Evolutionary conservation across 2,888 invertebrate species (phyloP), one percentile per base, ranked within the genome.

Genomic region (Abrostola tripartita): DNA sequence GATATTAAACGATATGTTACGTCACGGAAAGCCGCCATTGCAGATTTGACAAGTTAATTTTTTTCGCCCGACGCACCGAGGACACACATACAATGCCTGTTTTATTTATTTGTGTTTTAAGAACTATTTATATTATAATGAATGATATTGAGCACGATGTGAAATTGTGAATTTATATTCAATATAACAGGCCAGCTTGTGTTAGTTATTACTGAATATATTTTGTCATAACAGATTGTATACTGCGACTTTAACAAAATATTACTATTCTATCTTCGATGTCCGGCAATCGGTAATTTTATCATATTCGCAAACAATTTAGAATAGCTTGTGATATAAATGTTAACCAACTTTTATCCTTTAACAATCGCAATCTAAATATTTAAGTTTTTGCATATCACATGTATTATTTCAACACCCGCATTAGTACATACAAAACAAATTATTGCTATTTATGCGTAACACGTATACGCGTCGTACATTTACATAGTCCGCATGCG

Each of bases 11-110:
- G 55, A 52, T 35, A 57, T 60, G 56, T 68, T 37, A 50, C 56
- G 75, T 58, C 68, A 59, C 57, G 37, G 76, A 78, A 80, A 78
- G 78, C 78, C 81, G 76, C 81, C 69, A 67, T 78, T 78, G 81
- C 37, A 53, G 35, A 55, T 36, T 63, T 69, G 65, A 77, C 74
- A 77, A 80, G 58, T 66, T 55, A 47, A 52, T 62, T 50, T 57
- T 61, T 11, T 52, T 57, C 74, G 71, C 76, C 61, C 53, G 52
- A 69, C 74, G 69, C 78, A 71, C 68, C 81, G 64, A 68, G 62
- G 64, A 65, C 57, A 58, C 74, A 62, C 70, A 42, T 57, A 53
- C 12, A 74, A 57, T 42, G 70, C 62, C 70, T 74, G 61, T 60
- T 36, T 53, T 73, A 61, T 40, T 42, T 56, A 52, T 53, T 14